These are phyloP conservation scores for Callipepla californica DNA, from an alignment of 2,113 vertebrate genomes.

Conservation along the genomic window DNA sequence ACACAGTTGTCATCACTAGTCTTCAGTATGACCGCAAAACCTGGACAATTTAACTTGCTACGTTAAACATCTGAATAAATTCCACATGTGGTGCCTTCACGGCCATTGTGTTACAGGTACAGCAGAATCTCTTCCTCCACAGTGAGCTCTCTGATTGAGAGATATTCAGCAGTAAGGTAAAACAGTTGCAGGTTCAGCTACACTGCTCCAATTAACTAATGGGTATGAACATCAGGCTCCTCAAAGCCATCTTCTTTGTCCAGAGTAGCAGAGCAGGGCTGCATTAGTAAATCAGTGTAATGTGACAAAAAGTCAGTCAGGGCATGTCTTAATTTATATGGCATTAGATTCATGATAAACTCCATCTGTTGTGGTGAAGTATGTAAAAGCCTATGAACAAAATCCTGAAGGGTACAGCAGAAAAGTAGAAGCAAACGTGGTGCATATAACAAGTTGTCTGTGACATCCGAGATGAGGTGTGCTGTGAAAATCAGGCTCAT, in stretches of 20 bases:
- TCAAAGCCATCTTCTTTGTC: neutral
- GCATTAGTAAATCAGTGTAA: neutral
- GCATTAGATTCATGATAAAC: neutral
- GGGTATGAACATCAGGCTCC: neutral
- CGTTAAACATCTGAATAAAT: conserved; percentile 2
- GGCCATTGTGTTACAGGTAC: neutral
- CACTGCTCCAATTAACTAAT: neutral
- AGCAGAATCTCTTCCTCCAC: neutral
- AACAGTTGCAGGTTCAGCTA: neutral
- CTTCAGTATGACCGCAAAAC: neutral
- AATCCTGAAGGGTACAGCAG: neutral
- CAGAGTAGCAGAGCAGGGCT: neutral
- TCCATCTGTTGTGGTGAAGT: neutral
- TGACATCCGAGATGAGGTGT: neutral
- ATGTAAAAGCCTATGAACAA: neutral
- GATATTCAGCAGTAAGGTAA: neutral
- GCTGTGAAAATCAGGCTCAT: neutral
- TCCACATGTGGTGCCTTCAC: neutral
- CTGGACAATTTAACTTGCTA: neutral
- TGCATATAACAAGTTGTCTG: neutral
- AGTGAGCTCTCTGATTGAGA: neutral
- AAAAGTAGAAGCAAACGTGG: neutral
- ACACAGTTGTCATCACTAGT: neutral
- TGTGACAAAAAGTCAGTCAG: neutral
- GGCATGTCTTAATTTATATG: neutral